Percentiles rank a stretch among this genome's conserved stretches.
Conservation (phyloP, 1,140 invertebrate species). For the Stegodyphus mimosarum region DNA sequence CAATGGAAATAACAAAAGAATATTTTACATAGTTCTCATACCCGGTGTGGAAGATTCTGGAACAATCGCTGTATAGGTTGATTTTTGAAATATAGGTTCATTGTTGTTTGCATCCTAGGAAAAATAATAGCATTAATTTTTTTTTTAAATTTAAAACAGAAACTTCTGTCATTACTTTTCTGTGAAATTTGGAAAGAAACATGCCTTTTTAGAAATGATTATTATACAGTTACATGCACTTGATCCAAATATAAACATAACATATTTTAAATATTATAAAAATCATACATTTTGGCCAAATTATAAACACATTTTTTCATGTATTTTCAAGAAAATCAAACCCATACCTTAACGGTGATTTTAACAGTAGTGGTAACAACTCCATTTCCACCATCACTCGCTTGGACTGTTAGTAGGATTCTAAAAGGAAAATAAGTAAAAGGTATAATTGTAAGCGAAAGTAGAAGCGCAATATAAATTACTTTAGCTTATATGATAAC, state of each 20-base stretch:
- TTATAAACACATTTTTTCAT: background rate
- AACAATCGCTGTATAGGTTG: constrained; percentile 84
- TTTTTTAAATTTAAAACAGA: too few relatives aligned
- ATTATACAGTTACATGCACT: too few relatives aligned
- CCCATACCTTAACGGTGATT: constrained; percentile 77
- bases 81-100: constrained; percentile 82
- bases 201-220: too few relatives aligned
- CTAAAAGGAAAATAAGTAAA: constrained; percentile 1
- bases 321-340: too few relatives aligned
- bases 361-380: constrained; percentile 62
- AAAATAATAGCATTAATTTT: background rate
- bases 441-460: too few relatives aligned
- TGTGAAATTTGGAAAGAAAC: too few relatives aligned
- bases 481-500: too few relatives aligned
- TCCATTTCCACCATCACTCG: constrained; percentile 61
- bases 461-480: too few relatives aligned
- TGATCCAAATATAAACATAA: background rate
- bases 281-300: background rate
- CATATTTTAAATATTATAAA: background rate
- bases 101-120: constrained; percentile 89
- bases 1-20: background rate
- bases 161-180: too few relatives aligned
- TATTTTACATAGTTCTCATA: background rate
- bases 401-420: constrained; percentile 61
- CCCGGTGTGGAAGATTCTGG: constrained; percentile 82